These are phyloP conservation scores for Botia kubotai DNA, from an alignment of 2,797 vertebrate species.

Conservation along the genomic window DNA sequence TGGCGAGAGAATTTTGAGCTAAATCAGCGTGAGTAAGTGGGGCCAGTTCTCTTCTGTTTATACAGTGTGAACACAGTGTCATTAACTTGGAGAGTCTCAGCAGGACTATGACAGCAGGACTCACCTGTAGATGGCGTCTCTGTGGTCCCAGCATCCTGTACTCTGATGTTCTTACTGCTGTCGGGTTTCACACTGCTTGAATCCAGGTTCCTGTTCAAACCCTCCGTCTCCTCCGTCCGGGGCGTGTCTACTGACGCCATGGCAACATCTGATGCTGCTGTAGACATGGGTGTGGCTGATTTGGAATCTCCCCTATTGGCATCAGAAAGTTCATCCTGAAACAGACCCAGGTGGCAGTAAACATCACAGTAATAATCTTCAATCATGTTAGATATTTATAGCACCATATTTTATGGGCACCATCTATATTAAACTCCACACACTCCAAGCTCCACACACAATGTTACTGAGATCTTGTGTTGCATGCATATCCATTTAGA, in stretches of 20 bases:
- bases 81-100: no score
- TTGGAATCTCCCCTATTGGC: conserved; percentile 67
- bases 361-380: background rate
- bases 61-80: no score
- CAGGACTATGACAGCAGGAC: background rate
- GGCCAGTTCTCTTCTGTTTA: no score
- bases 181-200: conserved; percentile 76
- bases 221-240: conserved; percentile 71
- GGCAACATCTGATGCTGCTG: conserved; percentile 75
- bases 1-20: no score
- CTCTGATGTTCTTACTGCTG: conserved; percentile 79
- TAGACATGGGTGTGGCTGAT: conserved; percentile 64
- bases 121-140: conserved; percentile 77
- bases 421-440: background rate
- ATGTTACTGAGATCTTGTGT: background rate
- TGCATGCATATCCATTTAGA: background rate
- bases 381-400: background rate
- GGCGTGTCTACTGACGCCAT: conserved; percentile 73
- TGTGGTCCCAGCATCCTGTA: conserved; percentile 78
- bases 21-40: no score
- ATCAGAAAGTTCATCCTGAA: conserved; percentile 90
- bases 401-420: background rate
- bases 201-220: conserved; percentile 78
- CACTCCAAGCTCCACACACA: background rate
- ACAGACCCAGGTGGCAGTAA: conserved; percentile 35